Evolutionary conservation across 2,888 invertebrate genomes (phyloP).

Genomic region (Parelbella ahira): DNA sequence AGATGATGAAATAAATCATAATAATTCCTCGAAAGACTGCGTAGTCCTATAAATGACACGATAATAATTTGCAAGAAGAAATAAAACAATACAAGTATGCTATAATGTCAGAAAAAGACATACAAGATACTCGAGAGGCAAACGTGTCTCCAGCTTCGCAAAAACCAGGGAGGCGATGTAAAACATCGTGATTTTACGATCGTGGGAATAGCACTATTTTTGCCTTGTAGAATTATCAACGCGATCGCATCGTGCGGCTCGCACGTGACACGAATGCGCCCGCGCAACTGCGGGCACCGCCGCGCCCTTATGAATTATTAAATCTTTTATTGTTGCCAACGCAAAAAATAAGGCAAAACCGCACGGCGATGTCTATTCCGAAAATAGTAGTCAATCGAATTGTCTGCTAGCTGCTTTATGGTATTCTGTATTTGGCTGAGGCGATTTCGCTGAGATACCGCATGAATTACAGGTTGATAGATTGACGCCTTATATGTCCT

Average conservation of each 20-base stretch:
- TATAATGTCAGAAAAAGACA: background rate
- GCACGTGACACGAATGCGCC: slow-evolving; percentile 66
- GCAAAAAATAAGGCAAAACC: slow-evolving; percentile 61
- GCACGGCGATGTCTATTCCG: slow-evolving; percentile 63
- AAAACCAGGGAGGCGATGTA: slow-evolving; percentile 37
- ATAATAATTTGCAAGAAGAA: too few species aligned
- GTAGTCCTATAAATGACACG: too few species aligned
- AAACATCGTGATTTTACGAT: slow-evolving; percentile 65
- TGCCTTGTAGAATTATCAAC: slow-evolving; percentile 55
- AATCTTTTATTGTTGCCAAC: slow-evolving; percentile 69
- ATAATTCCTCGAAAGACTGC: too few species aligned
- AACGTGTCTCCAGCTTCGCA: slow-evolving; percentile 17
- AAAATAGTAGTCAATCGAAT: slow-evolving; percentile 60
- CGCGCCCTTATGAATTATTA: slow-evolving; percentile 73
- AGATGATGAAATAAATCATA: too few species aligned
- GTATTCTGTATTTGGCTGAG: slow-evolving; percentile 64
- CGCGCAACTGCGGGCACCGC: slow-evolving; percentile 28
- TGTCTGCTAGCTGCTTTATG: slow-evolving; percentile 66
- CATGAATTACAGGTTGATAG: slow-evolving; percentile 31
- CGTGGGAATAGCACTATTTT: slow-evolving; percentile 73
- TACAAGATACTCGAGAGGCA: slow-evolving; percentile 8
- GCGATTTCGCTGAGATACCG: slow-evolving; percentile 28
- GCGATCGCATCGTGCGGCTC: slow-evolving; percentile 50
- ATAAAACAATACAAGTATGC: too few species aligned
- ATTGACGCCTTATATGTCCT: slow-evolving; percentile 26